Percentiles rank a stretch among this genome's conserved stretches.
Evolutionary conservation across 2,797 vertebrate genomes (phyloP).

Genomic region (Scolopax bukidnonensis): DNA sequence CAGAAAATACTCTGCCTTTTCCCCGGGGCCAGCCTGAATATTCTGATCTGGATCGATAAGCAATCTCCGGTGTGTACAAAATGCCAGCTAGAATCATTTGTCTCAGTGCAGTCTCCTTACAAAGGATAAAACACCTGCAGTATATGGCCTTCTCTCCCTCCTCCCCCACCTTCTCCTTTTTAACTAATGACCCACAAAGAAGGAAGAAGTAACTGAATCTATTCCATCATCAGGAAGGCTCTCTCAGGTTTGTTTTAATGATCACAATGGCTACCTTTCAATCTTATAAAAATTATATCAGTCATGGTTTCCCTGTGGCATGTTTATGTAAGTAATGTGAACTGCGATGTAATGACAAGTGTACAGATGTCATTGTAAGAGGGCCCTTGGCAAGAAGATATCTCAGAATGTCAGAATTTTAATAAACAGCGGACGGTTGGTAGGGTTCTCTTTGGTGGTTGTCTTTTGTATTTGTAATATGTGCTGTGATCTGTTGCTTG

Average conservation of each 20-base stretch:
- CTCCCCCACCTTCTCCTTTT: constrained; percentile 79
- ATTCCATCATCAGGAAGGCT: constrained; percentile 86
- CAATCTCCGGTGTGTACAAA: constrained; percentile 99
- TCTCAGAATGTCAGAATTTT: constrained; percentile 74
- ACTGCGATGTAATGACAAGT: constrained; percentile 81
- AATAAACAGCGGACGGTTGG: constrained; percentile 61
- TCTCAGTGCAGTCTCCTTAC: constrained; percentile 89
- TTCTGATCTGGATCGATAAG: constrained; percentile 99
- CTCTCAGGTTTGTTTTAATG: constrained; percentile 81
- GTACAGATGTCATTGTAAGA: constrained; percentile 85
- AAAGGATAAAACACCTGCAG: constrained; percentile 91
- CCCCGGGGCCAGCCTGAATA: constrained; percentile 90
- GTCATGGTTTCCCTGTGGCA: constrained; percentile 79
- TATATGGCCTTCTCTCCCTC: constrained; percentile 56
- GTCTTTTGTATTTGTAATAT: constrained; percentile 45
- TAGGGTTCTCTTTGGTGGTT: constrained; percentile 52
- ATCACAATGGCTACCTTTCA: constrained; percentile 77
- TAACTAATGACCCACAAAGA: constrained; percentile 95
- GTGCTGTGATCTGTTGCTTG: constrained; percentile 14
- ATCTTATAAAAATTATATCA: constrained; percentile 78
- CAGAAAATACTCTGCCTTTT: constrained; percentile 98
- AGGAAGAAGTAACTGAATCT: constrained; percentile 87
- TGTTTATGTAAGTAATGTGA: constrained; percentile 79
- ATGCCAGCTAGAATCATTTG: constrained; percentile 99
- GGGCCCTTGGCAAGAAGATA: constrained; percentile 82